These are phyloP conservation scores for Diprion similis DNA, from an alignment of 1,140 invertebrate species.

Conservation along the genomic window DNA sequence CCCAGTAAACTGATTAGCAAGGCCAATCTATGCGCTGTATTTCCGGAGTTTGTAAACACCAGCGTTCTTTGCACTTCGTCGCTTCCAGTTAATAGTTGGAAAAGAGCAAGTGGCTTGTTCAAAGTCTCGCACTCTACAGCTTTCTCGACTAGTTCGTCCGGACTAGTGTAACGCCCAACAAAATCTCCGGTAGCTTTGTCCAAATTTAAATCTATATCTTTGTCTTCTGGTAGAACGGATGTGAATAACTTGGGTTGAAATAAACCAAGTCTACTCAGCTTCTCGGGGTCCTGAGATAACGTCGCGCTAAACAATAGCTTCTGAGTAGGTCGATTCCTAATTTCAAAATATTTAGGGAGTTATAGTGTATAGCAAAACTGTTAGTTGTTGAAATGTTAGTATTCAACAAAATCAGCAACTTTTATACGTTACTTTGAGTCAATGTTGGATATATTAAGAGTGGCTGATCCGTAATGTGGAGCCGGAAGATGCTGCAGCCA, in stretches of 20 bases:
- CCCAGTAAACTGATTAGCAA: constrained; percentile 71
- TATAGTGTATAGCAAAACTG: constrained; percentile 14
- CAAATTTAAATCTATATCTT: constrained; percentile 51
- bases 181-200: constrained; percentile 60
- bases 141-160: constrained; percentile 81
- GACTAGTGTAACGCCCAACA: constrained; percentile 83
- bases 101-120: constrained; percentile 85
- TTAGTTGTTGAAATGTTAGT: constrained; percentile 14
- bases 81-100: constrained; percentile 71
- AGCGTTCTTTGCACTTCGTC: constrained; percentile 78
- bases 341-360: constrained; percentile 45
- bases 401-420: constrained; percentile 14
- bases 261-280: constrained; percentile 84
- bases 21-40: constrained; percentile 76
- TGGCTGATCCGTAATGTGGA: constrained; percentile 49
- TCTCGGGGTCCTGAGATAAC: constrained; percentile 94
- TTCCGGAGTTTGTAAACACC: constrained; percentile 87
- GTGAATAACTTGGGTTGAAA: constrained; percentile 94
- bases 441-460: constrained; percentile 41
- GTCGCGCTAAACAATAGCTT: constrained; percentile 97
- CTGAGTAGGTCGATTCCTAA: constrained; percentile 71
- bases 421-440: constrained; percentile 26
- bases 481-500: constrained; percentile 77
- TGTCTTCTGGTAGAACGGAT: constrained; percentile 64
- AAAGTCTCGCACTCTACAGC: constrained; percentile 72